These are phyloP conservation scores for Meda fulgida DNA, from an alignment of 2,797 vertebrate species.

Conservation along the genomic window DNA sequence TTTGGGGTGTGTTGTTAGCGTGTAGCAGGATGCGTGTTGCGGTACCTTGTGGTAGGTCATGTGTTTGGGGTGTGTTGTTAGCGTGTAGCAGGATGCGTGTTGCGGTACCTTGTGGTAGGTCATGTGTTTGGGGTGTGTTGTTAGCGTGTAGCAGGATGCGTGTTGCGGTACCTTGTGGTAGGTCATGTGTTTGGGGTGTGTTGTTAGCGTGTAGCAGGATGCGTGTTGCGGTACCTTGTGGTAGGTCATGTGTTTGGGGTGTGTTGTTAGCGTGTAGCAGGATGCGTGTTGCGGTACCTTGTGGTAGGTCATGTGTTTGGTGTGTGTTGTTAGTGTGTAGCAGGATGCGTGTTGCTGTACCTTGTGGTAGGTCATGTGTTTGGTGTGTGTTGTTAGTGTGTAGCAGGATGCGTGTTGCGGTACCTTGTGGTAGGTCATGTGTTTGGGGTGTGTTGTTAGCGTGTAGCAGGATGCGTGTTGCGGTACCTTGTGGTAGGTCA, in stretches of 20 bases:
- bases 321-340: neutral
- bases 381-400: too few relatives aligned
- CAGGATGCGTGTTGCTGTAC: neutral
- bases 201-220: neutral
- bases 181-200: too few relatives aligned
- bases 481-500: too few relatives aligned
- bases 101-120: too few relatives aligned
- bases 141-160: neutral
- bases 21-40: too few relatives aligned
- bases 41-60: too few relatives aligned
- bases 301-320: neutral
- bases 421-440: neutral
- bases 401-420: too few relatives aligned
- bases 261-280: neutral
- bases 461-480: neutral
- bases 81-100: too few relatives aligned
- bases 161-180: neutral
- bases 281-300: neutral
- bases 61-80: too few relatives aligned
- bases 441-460: neutral
- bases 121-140: neutral
- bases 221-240: neutral
- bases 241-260: too few relatives aligned
- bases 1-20: too few relatives aligned
- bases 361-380: neutral